These are phyloP conservation scores for Nemurella pictetii DNA, from an alignment of 2,888 invertebrate genomes.

Conservation along the genomic window DNA sequence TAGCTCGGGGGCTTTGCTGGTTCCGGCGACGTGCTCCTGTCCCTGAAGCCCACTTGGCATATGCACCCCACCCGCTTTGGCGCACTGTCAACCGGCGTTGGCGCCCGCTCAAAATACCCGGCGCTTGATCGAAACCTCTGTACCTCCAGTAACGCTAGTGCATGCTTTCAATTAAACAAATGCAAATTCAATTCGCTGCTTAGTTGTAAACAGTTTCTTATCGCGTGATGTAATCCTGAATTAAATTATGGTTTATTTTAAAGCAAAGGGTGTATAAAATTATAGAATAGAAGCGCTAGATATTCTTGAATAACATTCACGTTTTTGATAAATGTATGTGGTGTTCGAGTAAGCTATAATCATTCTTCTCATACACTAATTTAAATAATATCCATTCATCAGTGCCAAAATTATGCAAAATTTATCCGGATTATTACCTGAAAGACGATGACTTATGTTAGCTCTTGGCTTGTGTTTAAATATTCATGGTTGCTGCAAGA, in stretches of 20 bases:
- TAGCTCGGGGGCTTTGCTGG: neutral
- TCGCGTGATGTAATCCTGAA: neutral
- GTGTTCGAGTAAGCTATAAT: neutral
- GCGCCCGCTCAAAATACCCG: neutral
- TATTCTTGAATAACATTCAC: too few relatives aligned
- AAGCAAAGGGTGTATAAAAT: neutral
- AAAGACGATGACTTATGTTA: neutral
- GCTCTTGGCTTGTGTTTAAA: neutral
- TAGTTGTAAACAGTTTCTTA: neutral
- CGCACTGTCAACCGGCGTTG: neutral
- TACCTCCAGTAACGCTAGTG: neutral
- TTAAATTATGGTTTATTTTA: neutral
- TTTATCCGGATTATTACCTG: neutral
- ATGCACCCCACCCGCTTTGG: slow-evolving; percentile 9
- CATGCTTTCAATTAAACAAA: neutral
- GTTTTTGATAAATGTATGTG: neutral
- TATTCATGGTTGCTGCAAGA: neutral
- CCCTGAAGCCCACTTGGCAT: slow-evolving; percentile 18
- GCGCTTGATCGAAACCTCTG: neutral
- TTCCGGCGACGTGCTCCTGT: neutral
- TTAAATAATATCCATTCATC: neutral
- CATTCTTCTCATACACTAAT: neutral
- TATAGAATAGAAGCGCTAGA: too few relatives aligned
- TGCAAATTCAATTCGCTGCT: neutral
- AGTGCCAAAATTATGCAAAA: neutral